Evolutionary conservation across 2,113 vertebrate genomes (phyloP), one percentile per base, ranked within the genome.

Genomic region (Myrmecobius fasciatus): DNA sequence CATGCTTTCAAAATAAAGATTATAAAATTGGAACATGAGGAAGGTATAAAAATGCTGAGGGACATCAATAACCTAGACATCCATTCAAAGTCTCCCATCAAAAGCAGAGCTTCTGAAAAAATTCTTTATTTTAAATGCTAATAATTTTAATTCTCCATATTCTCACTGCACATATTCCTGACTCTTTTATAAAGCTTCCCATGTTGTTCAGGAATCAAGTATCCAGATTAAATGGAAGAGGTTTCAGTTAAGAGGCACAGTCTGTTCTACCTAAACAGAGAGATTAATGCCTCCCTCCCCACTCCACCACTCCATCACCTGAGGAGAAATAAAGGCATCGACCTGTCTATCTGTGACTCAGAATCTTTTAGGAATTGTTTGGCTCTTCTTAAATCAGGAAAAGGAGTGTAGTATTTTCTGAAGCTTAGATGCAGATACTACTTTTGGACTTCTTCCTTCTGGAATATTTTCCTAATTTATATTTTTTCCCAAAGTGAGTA

Each of bases 391-490:
- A 60, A 95, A 89, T 91, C 90, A 95, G 47, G 48, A 26, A 12
- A 83, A 31, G 90, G 89, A 60, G 11, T 25, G 11, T 53, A 28
- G 67, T 25, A 46, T 48, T 54, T 46, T 93, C 43, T 91, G 89
- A 26, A 90, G 89, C 22, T 91, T 95, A 95, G 54, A 89, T 47
- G 60, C 49, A 47, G 56, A 92, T 48, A 60, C 92, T 93, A 96
- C 91, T 94, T n/a, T 90, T 89, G 54, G 92, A 89, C 90, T 94
- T 95, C 92, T 91, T 94, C 53, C 91, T 60, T 92, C 90, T 97
- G 97, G 92, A 56, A 88, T 91, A 53, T 89, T 95, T 96, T 89
- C 93, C 89, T 95, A 94, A 95, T 96, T 96, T 97, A 96, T 97
- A 97, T 93, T 96, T 51, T 94, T 92, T 96, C 96, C 97, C 90